Evolutionary conservation across 2,888 invertebrate genomes (phyloP).

Genomic region (Nebria salina): DNA sequence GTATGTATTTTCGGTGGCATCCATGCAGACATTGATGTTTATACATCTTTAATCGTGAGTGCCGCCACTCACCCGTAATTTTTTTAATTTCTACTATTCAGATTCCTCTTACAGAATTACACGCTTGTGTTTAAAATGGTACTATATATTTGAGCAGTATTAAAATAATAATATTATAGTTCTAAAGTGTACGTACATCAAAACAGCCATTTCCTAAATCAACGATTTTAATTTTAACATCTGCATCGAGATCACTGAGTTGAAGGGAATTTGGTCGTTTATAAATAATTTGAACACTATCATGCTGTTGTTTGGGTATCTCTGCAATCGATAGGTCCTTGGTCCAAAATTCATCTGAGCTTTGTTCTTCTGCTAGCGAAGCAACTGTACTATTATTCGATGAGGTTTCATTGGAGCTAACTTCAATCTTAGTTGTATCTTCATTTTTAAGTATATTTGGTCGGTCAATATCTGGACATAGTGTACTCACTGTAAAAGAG

Average conservation of each 20-base stretch:
- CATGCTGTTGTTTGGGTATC: background rate
- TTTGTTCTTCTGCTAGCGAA: constrained; percentile 45
- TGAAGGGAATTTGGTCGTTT: constrained; percentile 39
- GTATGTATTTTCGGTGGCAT: too few species aligned
- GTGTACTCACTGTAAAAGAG: constrained; percentile 39
- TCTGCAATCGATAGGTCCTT: constrained; percentile 27
- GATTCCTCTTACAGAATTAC: too few species aligned
- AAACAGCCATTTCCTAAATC: constrained; percentile 89
- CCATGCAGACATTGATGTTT: too few species aligned
- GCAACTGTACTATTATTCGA: constrained; percentile 47
- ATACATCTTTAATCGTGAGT: too few species aligned
- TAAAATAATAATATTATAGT: too few species aligned
- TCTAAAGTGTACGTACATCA: constrained; percentile 64
- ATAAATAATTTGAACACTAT: background rate
- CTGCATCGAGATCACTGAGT: constrained; percentile 55
- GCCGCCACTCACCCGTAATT: too few species aligned
- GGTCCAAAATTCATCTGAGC: constrained; percentile 34
- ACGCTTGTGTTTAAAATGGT: too few species aligned
- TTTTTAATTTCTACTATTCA: too few species aligned
- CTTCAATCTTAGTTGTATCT: background rate
- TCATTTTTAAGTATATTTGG: background rate
- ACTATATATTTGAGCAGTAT: too few species aligned
- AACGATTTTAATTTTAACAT: constrained; percentile 81
- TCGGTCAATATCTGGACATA: constrained; percentile 22
- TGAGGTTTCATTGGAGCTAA: constrained; percentile 39